These are phyloP conservation scores for Mungos mungo DNA, from an alignment of 2,113 vertebrate genomes.

Conservation along the genomic window DNA sequence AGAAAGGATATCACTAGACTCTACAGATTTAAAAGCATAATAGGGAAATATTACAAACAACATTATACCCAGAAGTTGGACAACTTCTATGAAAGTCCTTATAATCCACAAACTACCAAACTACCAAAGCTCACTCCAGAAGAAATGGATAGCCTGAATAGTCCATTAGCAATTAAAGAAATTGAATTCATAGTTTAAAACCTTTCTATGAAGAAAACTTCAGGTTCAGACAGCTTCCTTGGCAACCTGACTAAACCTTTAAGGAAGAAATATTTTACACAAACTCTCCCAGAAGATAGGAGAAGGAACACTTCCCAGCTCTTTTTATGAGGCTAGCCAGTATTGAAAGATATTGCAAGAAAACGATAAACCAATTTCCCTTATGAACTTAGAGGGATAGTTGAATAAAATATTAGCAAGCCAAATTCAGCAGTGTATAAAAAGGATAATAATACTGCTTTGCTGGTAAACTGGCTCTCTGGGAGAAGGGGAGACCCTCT, in stretches of 20 bases:
- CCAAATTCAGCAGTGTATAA: neutral
- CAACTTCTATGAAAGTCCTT: neutral
- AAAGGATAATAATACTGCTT: neutral
- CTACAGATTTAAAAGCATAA: neutral
- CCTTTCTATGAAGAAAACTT: neutral
- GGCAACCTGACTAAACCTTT: neutral
- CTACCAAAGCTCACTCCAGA: neutral
- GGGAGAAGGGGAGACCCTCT: neutral
- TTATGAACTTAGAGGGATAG: neutral
- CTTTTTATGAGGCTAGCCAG: neutral
- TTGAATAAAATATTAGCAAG: neutral
- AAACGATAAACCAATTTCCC: neutral
- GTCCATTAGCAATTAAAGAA: neutral
- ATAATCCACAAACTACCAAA: neutral
- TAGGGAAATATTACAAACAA: neutral
- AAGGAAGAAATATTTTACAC: conserved; percentile 32
- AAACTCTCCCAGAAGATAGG: neutral
- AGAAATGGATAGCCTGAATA: neutral
- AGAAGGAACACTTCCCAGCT: neutral
- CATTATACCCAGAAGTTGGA: neutral
- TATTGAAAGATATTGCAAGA: neutral
- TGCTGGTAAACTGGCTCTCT: neutral
- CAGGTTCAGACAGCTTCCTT: neutral
- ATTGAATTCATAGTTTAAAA: conserved; percentile 6
- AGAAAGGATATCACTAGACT: neutral